A percentile compares a stretch with the other conserved stretches of the same genome.
Conservation (phyloP, 2,113 vertebrate genomes). For the Semicossyphus pulcher region DNA sequence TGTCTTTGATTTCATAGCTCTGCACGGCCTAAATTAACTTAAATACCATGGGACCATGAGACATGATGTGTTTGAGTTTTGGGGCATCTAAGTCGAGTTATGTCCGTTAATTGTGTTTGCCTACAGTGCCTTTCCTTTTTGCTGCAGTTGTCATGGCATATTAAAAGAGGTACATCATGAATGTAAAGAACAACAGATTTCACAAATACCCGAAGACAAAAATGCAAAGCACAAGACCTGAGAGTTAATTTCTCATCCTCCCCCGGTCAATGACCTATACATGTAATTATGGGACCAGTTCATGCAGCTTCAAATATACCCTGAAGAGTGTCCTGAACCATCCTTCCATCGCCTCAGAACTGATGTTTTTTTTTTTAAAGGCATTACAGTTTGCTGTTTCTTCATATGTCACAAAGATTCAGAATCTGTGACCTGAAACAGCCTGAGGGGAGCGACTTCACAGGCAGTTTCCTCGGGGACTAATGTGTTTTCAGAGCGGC, state of each 20-base stretch:
- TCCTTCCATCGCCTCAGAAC: conserved; percentile 50
- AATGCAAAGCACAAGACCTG: conserved; percentile 58
- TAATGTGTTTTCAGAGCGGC: conserved; percentile 79
- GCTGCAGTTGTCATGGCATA: conserved; percentile 36
- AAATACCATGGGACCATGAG: conserved; percentile 54
- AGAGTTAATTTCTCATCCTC: conserved; percentile 53
- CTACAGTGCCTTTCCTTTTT: conserved; percentile 19
- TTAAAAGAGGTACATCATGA: conserved; percentile 34
- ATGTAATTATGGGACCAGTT: conserved; percentile 80
- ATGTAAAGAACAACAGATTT: conserved; percentile 55
- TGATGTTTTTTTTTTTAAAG: conserved; percentile 32
- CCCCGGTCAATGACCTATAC: conserved; percentile 73
- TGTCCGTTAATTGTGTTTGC: conserved; percentile 41
- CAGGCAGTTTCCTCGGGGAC: conserved; percentile 79
- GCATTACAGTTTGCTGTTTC: conserved; percentile 55
- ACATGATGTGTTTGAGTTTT: background rate
- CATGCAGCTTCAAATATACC: conserved; percentile 78
- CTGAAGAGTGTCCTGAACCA: conserved; percentile 64
- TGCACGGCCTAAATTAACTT: conserved; percentile 65
- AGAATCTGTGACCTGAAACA: conserved; percentile 74
- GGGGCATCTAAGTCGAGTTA: conserved; percentile 24
- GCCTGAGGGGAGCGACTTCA: conserved; percentile 77
- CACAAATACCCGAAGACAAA: conserved; percentile 55
- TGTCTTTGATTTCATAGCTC: conserved; percentile 70
- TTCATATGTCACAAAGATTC: conserved; percentile 77